Evolutionary conservation across 2,888 invertebrate species (phyloP).

Genomic region (Hedychridium roseum): DNA sequence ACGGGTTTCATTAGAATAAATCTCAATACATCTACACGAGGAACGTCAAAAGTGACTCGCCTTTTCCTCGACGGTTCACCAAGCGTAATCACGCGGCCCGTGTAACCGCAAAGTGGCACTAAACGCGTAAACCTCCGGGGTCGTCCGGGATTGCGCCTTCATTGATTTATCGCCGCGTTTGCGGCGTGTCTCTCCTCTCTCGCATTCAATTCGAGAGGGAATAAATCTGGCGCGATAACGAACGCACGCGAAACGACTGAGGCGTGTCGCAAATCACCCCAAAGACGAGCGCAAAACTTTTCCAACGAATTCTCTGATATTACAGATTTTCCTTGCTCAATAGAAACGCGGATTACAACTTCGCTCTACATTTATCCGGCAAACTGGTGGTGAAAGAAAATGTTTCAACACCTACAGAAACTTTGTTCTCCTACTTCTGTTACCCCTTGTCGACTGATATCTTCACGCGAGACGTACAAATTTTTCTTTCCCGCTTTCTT

Average conservation of each 20-base stretch:
- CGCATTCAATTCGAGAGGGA: slow-evolving; percentile 22
- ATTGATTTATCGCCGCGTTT: slow-evolving; percentile 34
- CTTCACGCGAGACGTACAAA: no score
- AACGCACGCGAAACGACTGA: slow-evolving; percentile 4
- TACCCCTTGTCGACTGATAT: no score
- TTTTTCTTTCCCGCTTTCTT: no score
- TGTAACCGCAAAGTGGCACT: slow-evolving; percentile 27
- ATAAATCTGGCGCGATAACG: slow-evolving; percentile 14
- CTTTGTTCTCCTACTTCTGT: no score
- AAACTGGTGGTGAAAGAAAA: no score
- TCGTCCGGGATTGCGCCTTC: slow-evolving; percentile 16
- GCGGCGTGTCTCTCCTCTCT: slow-evolving; percentile 15
- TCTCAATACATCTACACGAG: slow-evolving; percentile 6
- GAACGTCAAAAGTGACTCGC: slow-evolving; percentile 5
- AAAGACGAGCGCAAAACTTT: not conserved
- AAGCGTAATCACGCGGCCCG: slow-evolving; percentile 5
- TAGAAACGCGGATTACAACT: no score
- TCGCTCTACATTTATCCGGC: no score
- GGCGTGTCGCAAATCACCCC: no score
- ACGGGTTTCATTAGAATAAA: slow-evolving; percentile 23
- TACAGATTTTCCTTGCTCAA: no score
- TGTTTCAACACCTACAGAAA: no score
- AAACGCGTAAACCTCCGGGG: slow-evolving; percentile 23
- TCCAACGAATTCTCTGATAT: no score
- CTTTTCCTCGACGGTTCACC: slow-evolving; percentile 12